Base-by-base conservation (phyloP, 2,888 invertebrate species). In the Nomada ferruginata region DNA sequence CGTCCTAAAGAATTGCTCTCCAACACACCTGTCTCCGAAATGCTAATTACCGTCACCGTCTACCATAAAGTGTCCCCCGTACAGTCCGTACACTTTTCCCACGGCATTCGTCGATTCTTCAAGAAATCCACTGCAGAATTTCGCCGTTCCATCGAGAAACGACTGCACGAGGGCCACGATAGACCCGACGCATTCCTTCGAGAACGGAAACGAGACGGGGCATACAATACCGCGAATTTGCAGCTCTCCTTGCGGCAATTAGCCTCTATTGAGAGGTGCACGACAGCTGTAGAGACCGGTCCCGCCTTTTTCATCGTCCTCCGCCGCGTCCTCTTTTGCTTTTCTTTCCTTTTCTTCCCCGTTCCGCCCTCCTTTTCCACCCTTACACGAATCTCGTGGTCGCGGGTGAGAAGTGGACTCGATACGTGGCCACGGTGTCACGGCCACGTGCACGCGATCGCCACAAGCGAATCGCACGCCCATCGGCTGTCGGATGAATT, bases 181-280 rank as follows among this genome's bases (percentile, higher is more conserved):
- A 59, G 26, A 44, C 53, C 57, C 57, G 13, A 20, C 57, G 44
- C 55, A 80, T 59, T 60, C 61, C 72, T 80, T 87, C 82, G 87
- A 87, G 82, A 77, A 44, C 77, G 86, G 53, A 78, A 86, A 84
- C 70, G 84, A 74, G 82, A 84, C 79, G 86, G 26, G 77, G 68
- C 61, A 66, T 76, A 87, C 88, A 87, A 87, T 87, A 75, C 86
- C 82, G 82, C 86, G 86, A 88, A 88, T 88, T 88, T 84, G 88
- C 86, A 86, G 85, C 85, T 84, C 83, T 86, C 82, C 85, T 82
- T 84, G 83, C 84, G 85, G 87, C 89, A 88, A 88, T 88, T 88
- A 88, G 89, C 84, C 76, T 69, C 88, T 88, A 88, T 88, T 88
- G 88, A 88, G 66, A 76, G 76, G 87, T 76, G 76, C 79, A 84